phyloP scores from a whole-genome alignment of 2,888 invertebrate species.

The Tiliacea citrago region DNA sequence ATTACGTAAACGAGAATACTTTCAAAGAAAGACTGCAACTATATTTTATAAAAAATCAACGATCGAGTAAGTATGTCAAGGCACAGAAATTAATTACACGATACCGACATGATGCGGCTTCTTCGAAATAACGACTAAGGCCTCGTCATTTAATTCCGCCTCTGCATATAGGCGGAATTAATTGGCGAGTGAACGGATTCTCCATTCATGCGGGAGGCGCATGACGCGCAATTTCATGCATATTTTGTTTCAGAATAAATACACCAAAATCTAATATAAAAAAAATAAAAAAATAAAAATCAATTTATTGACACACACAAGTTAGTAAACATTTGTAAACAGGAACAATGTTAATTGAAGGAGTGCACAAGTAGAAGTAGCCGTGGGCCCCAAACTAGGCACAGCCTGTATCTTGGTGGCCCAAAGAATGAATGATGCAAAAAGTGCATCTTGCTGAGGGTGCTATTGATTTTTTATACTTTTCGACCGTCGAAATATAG shows the following conservation, averaged over 20 bases:
- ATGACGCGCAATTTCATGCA: neutral
- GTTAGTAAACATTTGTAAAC: too few species aligned
- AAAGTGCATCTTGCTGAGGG: neutral
- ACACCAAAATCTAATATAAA: neutral
- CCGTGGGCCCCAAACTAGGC: too few species aligned
- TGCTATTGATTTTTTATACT: neutral
- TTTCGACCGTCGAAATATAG: neutral
- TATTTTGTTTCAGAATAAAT: neutral
- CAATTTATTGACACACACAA: too few species aligned
- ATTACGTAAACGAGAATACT: conserved; percentile 99
- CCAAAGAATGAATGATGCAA: neutral
- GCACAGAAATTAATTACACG: conserved; percentile 1
- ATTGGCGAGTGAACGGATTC: neutral
- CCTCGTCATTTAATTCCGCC: neutral
- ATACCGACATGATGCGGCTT: neutral
- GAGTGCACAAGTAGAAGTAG: too few species aligned
- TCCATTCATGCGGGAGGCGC: neutral
- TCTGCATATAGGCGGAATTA: neutral
- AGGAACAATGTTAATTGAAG: too few species aligned
- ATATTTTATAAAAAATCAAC: conserved; percentile 99
- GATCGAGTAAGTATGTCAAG: conserved; percentile 96
- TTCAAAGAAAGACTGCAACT: conserved; percentile 99
- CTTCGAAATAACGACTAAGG: conserved; percentile 3
- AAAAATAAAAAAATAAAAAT: too few species aligned
- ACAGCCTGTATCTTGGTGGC: too few species aligned